Evolutionary conservation across 2,797 vertebrate genomes (phyloP).

Genomic region (Thaleichthys pacificus): DNA sequence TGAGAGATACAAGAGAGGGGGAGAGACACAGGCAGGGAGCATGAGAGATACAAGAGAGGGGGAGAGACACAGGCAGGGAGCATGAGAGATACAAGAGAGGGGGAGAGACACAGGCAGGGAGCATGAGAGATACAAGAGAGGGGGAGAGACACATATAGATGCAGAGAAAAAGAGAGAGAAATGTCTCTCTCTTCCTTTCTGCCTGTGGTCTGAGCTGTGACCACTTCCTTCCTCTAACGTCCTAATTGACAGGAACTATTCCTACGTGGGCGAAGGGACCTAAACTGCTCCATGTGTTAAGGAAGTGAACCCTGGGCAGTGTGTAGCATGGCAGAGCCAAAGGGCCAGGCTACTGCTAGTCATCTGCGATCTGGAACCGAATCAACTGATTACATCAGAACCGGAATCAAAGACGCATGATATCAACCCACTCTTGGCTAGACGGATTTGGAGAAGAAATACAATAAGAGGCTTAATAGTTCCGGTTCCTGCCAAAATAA

Average conservation of each 20-base stretch:
- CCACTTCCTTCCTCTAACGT: constrained; percentile 56
- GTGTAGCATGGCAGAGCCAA: not conserved
- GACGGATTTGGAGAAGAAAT: too few species aligned
- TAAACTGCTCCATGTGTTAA: constrained; percentile 23
- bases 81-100: not conserved
- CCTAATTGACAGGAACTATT: constrained; percentile 37
- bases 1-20: not conserved
- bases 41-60: not conserved
- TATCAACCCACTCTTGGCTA: too few species aligned
- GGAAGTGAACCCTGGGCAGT: not conserved
- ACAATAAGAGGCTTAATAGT: too few species aligned
- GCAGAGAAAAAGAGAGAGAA: too few species aligned
- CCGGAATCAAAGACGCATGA: too few species aligned
- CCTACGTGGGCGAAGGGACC: constrained; percentile 15
- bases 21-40: not conserved
- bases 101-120: not conserved
- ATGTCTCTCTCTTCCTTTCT: too few species aligned
- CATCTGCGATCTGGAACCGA: not conserved
- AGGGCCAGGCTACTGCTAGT: not conserved
- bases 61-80: not conserved
- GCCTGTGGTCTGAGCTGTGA: constrained; percentile 26
- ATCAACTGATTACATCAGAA: not conserved
- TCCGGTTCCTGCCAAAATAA: too few species aligned
- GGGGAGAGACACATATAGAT: not conserved
- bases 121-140: not conserved